Conservation (phyloP, 1,140 invertebrate genomes). For the Trichoplusia ni region DNA sequence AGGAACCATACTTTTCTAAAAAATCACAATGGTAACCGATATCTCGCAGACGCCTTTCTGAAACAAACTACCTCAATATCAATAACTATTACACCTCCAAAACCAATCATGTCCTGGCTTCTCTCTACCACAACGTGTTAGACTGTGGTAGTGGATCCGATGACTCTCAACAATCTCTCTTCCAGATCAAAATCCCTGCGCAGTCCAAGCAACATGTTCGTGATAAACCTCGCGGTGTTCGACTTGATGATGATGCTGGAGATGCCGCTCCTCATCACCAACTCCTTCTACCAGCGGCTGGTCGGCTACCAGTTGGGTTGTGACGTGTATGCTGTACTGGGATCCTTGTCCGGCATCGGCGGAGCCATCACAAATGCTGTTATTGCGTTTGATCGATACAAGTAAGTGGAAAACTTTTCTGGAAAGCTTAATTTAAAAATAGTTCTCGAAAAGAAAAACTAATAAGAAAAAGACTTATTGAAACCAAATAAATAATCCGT, state of each 20-base stretch:
- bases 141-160: background rate
- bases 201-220: conserved; percentile 90
- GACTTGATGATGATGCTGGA: conserved; percentile 90
- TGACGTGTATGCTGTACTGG: conserved; percentile 86
- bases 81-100: too few species aligned
- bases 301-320: conserved; percentile 87
- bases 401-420: conserved; percentile 66
- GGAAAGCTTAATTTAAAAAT: too few species aligned
- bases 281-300: conserved; percentile 85
- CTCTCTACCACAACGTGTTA: too few species aligned
- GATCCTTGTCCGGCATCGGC: conserved; percentile 87
- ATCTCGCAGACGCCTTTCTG: too few species aligned
- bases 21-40: too few species aligned
- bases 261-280: conserved; percentile 87
- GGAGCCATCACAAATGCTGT: conserved; percentile 88
- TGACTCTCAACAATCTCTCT: background rate
- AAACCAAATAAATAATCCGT: too few species aligned
- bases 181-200: conserved; percentile 86
- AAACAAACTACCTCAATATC: too few species aligned
- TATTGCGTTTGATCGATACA: conserved; percentile 89
- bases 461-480: too few species aligned
- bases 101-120: too few species aligned
- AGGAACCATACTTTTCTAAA: too few species aligned
- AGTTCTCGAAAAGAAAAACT: too few species aligned
- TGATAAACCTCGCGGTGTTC: conserved; percentile 89